Base-by-base conservation (phyloP, 2,888 invertebrate species). In the Eledone cirrhosa region DNA sequence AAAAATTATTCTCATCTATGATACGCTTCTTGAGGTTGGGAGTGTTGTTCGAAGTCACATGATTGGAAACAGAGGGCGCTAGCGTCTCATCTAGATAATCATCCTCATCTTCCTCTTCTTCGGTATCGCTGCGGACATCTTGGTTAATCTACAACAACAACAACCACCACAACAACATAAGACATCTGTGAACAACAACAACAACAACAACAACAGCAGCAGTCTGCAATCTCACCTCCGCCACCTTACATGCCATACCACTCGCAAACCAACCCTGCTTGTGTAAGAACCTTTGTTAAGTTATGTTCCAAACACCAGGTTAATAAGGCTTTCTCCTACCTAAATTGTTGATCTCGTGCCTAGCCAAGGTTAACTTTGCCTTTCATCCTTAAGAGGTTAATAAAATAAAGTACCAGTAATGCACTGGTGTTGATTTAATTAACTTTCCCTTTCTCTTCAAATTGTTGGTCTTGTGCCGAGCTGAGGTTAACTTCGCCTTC, bases 51-150 rank as follows among this genome's bases (percentile, higher is more conserved):
- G 29, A 27, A 4, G 24, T 48, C 22, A 76, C 48, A 48, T 76
- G 76, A 8, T 76, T 76, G 47, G 41, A 27, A 22, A 48, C 29
- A n/a, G 72, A 5, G 1, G 72, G 72, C 33, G 31, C 8, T 8
- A 19, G 13, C 27, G 48, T 41, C 27, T 79, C 80, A 4, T 78
- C 77, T n/a, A 69, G 75, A 27, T 77, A 78, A 24, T 59, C 77
- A 48, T 72, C 76, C 14, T 79, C 65, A 19, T 82, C 82, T 67
- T 78, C 80, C 19, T 85, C 84, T 77, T 82, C 82, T 65, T 88
- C 88, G 19, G 87, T 85, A 33, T 88, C 89, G 81, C 88, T 88
- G 29, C 89, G 83, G 2, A 85, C 85, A 83, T 89, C 89, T 75
- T 84, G 85, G 74, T 87, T 85, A 33, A 88, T 85, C 89, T 89